Percentiles rank a stretch among this genome's conserved stretches.
phyloP scores from a whole-genome alignment of 2,797 vertebrate species.

The Streptopelia turtur region DNA sequence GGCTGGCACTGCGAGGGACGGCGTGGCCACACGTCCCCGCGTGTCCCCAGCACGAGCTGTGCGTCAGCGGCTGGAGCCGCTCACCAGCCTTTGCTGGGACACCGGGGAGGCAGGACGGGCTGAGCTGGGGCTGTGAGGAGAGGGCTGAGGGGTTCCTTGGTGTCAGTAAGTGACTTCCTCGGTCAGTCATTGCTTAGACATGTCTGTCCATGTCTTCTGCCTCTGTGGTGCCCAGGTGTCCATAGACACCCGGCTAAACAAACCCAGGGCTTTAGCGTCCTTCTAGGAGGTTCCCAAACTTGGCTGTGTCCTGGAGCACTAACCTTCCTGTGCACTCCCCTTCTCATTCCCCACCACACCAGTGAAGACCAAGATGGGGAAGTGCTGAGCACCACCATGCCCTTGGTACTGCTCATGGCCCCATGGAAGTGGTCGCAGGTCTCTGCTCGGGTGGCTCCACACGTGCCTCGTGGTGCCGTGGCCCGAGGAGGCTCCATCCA shows the following conservation, averaged over 20 bases:
- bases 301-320: background rate
- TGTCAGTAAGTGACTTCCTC: background rate
- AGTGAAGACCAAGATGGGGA: background rate
- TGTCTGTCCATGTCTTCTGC: background rate
- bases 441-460: background rate
- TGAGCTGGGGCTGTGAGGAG: background rate
- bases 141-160: rapidly evolving
- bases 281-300: background rate
- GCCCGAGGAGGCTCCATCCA: background rate
- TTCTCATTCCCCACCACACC: background rate
- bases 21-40: background rate
- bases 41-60: rapidly evolving
- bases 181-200: background rate
- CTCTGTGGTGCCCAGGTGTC: background rate
- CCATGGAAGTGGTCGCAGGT: background rate
- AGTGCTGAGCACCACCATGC: background rate
- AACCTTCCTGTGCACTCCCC: background rate
- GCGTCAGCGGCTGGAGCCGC: background rate
- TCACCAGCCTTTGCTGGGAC: background rate
- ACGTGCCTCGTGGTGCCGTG: rapidly evolving
- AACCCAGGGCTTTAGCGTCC: background rate
- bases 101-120: background rate
- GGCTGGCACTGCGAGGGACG: background rate
- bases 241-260: background rate
- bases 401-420: background rate